phyloP scores from a whole-genome alignment of 2,797 vertebrate species.

The Malurus leucopterus region DNA sequence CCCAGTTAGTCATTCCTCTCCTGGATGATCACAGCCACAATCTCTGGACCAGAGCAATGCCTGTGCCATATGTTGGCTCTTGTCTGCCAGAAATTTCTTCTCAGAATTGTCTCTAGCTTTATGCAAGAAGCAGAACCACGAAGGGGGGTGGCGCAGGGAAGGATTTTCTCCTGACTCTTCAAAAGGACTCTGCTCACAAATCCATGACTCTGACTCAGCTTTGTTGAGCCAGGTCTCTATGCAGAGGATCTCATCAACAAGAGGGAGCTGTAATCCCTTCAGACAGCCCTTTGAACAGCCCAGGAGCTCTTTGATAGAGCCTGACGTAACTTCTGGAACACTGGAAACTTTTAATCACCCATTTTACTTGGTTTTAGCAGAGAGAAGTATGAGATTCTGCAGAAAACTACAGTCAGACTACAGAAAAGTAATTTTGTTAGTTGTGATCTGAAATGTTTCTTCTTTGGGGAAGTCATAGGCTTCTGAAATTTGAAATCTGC shows the following conservation, averaged over 20 bases:
- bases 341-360: background rate
- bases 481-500: background rate
- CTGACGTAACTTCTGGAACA: slow-evolving; percentile 1
- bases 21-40: background rate
- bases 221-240: background rate
- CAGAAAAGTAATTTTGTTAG: background rate
- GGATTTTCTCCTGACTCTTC: slow-evolving; percentile 5
- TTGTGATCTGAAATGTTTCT: background rate
- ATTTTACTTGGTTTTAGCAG: background rate
- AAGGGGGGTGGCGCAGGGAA: background rate
- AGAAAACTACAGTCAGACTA: background rate
- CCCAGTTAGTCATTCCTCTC: background rate
- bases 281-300: slow-evolving; percentile 29
- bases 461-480: background rate
- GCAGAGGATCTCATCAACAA: background rate
- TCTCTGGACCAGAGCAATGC: background rate
- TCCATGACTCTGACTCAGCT: background rate
- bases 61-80: background rate
- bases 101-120: background rate
- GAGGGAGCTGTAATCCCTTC: slow-evolving; percentile 24
- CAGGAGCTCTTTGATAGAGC: slow-evolving; percentile 3
- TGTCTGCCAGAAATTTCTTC: background rate
- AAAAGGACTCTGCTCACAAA: background rate
- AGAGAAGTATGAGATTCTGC: background rate
- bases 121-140: background rate